Evolutionary conservation across 2,797 vertebrate species (phyloP).

Genomic region (Prionace glauca): DNA sequence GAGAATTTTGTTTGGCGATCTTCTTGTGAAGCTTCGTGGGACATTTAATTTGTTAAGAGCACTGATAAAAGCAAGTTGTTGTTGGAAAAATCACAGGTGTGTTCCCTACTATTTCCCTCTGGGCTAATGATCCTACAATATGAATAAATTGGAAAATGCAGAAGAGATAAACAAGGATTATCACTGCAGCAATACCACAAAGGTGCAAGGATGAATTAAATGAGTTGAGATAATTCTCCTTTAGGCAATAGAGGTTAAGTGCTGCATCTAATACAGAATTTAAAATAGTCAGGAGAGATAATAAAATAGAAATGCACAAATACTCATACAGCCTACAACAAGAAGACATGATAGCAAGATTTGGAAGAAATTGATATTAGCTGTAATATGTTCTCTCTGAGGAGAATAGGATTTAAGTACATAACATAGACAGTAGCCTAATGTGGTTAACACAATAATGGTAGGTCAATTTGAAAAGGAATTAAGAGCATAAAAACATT

Average conservation of each 20-base stretch:
- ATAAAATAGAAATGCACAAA: background rate
- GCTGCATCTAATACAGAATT: background rate
- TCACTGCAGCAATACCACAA: background rate
- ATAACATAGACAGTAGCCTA: background rate
- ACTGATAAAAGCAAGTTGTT: background rate
- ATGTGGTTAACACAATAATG: background rate
- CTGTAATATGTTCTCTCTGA: background rate
- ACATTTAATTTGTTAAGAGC: background rate
- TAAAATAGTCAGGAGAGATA: background rate
- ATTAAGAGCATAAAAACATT: background rate
- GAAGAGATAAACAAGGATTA: background rate
- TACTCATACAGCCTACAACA: background rate
- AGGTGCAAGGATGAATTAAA: background rate
- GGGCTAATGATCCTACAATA: background rate
- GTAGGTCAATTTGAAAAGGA: background rate
- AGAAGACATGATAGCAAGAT: background rate
- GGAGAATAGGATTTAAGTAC: background rate
- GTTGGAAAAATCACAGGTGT: background rate
- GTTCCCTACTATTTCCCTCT: background rate
- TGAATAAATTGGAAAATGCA: background rate
- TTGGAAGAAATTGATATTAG: background rate
- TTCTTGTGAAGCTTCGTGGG: background rate
- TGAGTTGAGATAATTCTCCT: conserved; percentile 9
- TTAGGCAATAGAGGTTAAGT: background rate
- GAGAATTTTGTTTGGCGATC: too few species aligned